Evolutionary conservation across 2,797 vertebrate genomes (phyloP).

Genomic region (Hydrolagus colliei): DNA sequence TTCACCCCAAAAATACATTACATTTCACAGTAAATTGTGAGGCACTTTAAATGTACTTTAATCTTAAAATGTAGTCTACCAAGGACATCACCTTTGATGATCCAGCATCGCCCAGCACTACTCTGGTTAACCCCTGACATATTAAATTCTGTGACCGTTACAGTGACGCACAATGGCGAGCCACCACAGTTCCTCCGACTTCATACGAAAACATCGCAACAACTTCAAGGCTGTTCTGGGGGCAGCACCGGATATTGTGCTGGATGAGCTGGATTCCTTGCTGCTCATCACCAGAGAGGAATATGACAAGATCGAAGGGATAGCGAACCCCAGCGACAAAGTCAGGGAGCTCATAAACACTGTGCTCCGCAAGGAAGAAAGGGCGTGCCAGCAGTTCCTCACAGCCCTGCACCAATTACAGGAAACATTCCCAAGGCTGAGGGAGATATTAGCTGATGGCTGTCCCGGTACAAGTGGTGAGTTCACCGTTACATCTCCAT

Average conservation of each 20-base stretch:
- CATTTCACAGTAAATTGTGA: too few species aligned
- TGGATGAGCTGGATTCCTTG: background rate
- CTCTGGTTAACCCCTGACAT: too few species aligned
- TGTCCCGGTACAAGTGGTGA: background rate
- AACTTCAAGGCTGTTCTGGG: background rate
- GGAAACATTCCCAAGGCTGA: background rate
- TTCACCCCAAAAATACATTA: too few species aligned
- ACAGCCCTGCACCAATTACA: background rate
- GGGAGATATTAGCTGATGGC: background rate
- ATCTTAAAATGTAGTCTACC: too few species aligned
- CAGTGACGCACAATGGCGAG: background rate
- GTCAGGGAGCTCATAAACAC: background rate
- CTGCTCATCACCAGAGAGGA: background rate
- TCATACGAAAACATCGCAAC: background rate
- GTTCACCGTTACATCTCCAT: background rate
- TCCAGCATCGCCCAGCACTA: too few species aligned
- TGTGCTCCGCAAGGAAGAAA: background rate
- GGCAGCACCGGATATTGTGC: background rate
- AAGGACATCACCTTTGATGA: too few species aligned
- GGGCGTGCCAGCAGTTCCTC: background rate
- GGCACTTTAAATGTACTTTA: too few species aligned
- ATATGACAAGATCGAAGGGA: background rate
- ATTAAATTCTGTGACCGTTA: background rate
- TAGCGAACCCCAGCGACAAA: background rate
- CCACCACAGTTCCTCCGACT: background rate